These are phyloP conservation scores for Apamea anceps DNA, from an alignment of 2,888 invertebrate genomes.

Conservation along the genomic window DNA sequence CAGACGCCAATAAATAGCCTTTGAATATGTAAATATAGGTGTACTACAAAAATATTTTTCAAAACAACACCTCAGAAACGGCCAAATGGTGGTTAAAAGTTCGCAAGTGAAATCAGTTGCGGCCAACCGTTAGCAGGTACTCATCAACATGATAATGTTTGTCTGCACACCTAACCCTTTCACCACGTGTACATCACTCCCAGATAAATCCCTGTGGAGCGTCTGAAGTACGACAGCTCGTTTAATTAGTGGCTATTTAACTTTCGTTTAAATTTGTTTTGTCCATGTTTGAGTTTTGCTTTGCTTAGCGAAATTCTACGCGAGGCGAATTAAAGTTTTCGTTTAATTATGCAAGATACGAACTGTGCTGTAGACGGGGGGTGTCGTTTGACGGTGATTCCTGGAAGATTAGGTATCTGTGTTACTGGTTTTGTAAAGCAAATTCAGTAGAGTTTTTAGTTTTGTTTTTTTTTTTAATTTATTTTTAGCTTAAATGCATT, in stretches of 20 bases:
- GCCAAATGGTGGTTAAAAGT: not conserved
- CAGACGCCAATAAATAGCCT: not conserved
- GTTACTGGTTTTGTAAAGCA: not conserved
- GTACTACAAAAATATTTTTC: not conserved
- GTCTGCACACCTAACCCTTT: constrained; percentile 11
- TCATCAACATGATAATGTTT: not conserved
- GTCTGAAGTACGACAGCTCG: constrained; percentile 62
- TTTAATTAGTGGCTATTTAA: constrained; percentile 73
- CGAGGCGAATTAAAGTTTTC: constrained; percentile 58
- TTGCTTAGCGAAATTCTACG: constrained; percentile 54
- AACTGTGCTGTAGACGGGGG: constrained; percentile 28
- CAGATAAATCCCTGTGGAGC: constrained; percentile 47
- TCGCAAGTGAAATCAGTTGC: not conserved
- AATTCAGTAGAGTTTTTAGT: not conserved
- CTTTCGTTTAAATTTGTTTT: constrained; percentile 67
- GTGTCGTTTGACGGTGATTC: constrained; percentile 47
- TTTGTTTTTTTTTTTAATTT: not conserved
- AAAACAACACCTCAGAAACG: not conserved
- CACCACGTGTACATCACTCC: constrained; percentile 26
- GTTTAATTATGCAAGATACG: constrained; percentile 62
- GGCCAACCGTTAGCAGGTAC: not conserved
- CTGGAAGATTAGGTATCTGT: not conserved
- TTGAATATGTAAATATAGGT: too few relatives aligned
- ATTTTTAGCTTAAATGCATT: not conserved
- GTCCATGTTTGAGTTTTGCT: constrained; percentile 67